Percentiles rank a stretch among this genome's conserved stretches.
Conservation (phyloP, 2,113 vertebrate species). For the Aptenodytes patagonicus region DNA sequence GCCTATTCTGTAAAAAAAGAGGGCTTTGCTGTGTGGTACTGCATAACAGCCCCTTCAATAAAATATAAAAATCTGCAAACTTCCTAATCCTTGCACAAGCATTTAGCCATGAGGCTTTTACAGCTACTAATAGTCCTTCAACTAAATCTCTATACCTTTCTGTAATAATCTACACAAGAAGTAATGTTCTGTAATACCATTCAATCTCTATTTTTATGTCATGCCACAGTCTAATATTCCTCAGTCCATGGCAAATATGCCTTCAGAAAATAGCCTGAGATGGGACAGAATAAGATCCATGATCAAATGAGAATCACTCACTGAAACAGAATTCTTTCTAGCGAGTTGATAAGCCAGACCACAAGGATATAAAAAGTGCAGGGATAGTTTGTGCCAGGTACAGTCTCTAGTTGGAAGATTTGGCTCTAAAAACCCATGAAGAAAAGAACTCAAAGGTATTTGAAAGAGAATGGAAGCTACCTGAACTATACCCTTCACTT, state of each 20-base stretch:
- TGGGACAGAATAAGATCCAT: conserved; percentile 37
- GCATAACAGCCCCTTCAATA: not conserved
- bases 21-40: not conserved
- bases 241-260: conserved; percentile 48
- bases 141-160: conserved; percentile 30
- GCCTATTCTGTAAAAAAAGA: not conserved
- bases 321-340: conserved; percentile 33
- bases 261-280: conserved; percentile 51
- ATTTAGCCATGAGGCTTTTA: conserved; percentile 42
- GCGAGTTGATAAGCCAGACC: not conserved
- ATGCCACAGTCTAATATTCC: conserved; percentile 35
- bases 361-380: conserved; percentile 1
- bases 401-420: not conserved
- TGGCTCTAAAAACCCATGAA: not conserved
- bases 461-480: not conserved
- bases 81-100: conserved; percentile 32
- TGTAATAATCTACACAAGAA: conserved; percentile 44
- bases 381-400: not conserved
- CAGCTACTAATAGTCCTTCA: conserved; percentile 31
- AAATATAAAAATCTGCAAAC: conserved; percentile 26
- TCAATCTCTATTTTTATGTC: conserved; percentile 54
- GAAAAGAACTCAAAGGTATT: not conserved
- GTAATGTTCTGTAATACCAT: conserved; percentile 60
- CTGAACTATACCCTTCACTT: not conserved
- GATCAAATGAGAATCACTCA: conserved; percentile 21